Percentiles rank a stretch among this genome's conserved stretches.
phyloP scores from a whole-genome alignment of 1,140 invertebrate species.

The Drosophila tani region DNA sequence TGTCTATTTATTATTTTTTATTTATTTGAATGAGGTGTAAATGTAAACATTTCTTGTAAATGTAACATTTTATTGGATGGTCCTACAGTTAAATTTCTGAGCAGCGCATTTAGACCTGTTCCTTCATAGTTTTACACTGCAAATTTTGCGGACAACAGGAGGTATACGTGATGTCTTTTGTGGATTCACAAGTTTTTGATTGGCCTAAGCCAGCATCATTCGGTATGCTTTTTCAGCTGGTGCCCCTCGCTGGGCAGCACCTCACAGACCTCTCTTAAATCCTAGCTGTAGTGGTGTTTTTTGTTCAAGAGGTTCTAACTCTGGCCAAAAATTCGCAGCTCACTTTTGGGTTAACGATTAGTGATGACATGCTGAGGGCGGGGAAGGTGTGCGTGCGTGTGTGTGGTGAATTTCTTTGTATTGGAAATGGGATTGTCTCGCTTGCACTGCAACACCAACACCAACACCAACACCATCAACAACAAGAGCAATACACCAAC shows the following conservation, averaged over 20 bases:
- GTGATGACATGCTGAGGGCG: neutral
- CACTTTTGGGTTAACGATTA: constrained; percentile 25
- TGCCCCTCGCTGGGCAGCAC: constrained; percentile 1
- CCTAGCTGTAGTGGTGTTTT: neutral
- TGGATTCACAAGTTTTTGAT: constrained; percentile 17
- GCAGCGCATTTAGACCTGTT: too few relatives aligned
- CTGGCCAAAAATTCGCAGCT: constrained; percentile 11
- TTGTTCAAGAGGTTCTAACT: neutral
- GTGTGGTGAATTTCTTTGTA: constrained; percentile 7
- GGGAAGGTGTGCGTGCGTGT: too few relatives aligned
- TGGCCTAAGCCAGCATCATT: constrained; percentile 7
- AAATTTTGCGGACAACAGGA: constrained; percentile 6
- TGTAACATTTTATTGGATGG: neutral
- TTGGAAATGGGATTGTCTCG: constrained; percentile 41
- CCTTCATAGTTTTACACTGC: neutral
- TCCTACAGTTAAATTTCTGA: too few relatives aligned
- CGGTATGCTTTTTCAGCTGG: neutral
- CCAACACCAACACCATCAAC: constrained; percentile 24
- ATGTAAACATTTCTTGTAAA: too few relatives aligned
- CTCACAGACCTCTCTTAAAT: neutral
- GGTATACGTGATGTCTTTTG: constrained; percentile 33
- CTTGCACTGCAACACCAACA: constrained; percentile 40
- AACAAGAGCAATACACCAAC: constrained; percentile 14
- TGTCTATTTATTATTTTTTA: too few relatives aligned
- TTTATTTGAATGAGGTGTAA: too few relatives aligned